These are phyloP conservation scores for Diaperis boleti DNA, from an alignment of 2,888 invertebrate genomes.

Conservation along the genomic window DNA sequence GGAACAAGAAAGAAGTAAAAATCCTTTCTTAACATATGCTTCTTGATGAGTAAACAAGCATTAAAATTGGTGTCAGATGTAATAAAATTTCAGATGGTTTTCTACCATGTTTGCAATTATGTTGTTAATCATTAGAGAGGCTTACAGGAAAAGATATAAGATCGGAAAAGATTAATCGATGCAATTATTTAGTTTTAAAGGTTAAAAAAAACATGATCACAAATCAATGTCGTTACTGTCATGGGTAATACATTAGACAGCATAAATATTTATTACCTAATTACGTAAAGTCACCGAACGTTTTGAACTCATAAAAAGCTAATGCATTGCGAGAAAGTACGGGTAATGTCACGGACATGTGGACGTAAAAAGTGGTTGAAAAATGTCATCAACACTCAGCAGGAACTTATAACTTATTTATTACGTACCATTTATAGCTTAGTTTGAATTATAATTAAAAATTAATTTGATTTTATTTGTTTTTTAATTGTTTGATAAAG, in stretches of 20 bases:
- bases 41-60: conserved; percentile 8
- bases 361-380: not conserved
- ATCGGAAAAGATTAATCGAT: conserved; percentile 51
- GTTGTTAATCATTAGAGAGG: conserved; percentile 42
- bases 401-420: too few relatives aligned
- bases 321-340: conserved; percentile 28
- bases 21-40: not conserved
- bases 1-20: conserved; percentile 3
- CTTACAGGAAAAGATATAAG: conserved; percentile 40
- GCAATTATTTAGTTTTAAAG: conserved; percentile 52
- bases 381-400: not conserved
- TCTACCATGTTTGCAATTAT: conserved; percentile 28
- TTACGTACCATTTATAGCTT: too few relatives aligned
- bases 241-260: conserved; percentile 42
- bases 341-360: conserved; percentile 31
- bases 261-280: conserved; percentile 43
- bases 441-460: too few relatives aligned
- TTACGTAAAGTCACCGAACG: conserved; percentile 38
- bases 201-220: conserved; percentile 52
- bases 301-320: conserved; percentile 27
- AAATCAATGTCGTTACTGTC: conserved; percentile 51
- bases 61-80: conserved; percentile 29
- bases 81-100: conserved; percentile 32
- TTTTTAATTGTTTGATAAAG: too few relatives aligned
- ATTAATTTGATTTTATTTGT: too few relatives aligned